Evolutionary conservation across 1,140 invertebrate species (phyloP), one percentile per base, ranked within the genome.

Genomic region (Ridgeia piscesae): DNA sequence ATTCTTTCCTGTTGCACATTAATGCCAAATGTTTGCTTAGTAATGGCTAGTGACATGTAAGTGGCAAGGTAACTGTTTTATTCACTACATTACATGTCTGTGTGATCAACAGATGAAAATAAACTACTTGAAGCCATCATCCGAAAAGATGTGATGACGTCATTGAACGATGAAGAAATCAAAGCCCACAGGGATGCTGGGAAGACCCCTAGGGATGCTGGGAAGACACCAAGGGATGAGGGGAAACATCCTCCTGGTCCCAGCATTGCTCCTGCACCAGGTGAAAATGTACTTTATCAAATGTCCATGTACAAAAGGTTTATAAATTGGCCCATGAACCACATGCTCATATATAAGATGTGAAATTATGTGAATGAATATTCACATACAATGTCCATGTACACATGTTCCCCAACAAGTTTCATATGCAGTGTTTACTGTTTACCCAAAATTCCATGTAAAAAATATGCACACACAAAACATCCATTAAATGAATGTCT

Each of bases 101-200:
- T 77, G 17, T 77, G 11, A 0, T n/a, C 35, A 90, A n/a, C 34
- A 34, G 89, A 90, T 90, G 89, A 90, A 90, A 90, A 90, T 27
- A 90, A 90, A 35, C 89, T 90, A 33, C 89, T 90, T 90, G 89
- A 90, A 90, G 89, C 33, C 33, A 90, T 90, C 89, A 90, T 35
- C 35, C 21, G 89, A 14, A 90, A 90, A 77, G 58, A 77, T 77
- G 58, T 77, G 17, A 77, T 77, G 58, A 27, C 58, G 27, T 77
- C 58, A 77, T 77, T 77, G 27, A 77, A 77, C 17, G 58, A 77
- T 77, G 58, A 77, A 27, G 58, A 77, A 77, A 31, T 17, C 17
- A 77, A 77, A 31, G 27, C 58, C 58, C 58, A 77, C 58, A 2
- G 42, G 11, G 42, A 42, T 42, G 42, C 42, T 42, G 42, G 42